Percentiles rank a stretch among this genome's conserved stretches.
phyloP scores from a whole-genome alignment of 2,113 vertebrate species.

The Heterocephalus glaber region DNA sequence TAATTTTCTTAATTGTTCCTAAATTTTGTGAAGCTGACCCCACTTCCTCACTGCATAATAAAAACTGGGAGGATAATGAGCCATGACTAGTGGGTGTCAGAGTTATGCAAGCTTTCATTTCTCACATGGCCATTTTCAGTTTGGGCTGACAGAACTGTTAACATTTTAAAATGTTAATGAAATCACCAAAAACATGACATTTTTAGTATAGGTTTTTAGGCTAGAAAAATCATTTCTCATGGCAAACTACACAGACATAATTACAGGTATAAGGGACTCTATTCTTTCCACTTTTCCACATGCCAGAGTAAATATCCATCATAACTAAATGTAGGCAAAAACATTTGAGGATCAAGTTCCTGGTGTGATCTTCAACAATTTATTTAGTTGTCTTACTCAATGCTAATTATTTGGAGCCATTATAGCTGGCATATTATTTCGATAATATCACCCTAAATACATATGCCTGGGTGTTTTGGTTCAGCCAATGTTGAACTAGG shows the following conservation, averaged over 20 bases:
- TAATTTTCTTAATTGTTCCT: constrained; percentile 74
- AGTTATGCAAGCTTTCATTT: constrained; percentile 73
- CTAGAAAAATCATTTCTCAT: constrained; percentile 56
- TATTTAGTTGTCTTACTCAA: constrained; percentile 49
- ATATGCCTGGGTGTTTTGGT: not conserved
- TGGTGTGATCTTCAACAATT: constrained; percentile 18
- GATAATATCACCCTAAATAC: not conserved
- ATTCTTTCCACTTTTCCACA: not conserved
- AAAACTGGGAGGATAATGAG: constrained; percentile 64
- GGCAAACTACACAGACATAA: constrained; percentile 46
- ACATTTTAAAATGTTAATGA: constrained; percentile 75
- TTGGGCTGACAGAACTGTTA: constrained; percentile 74
- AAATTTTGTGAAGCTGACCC: constrained; percentile 60
- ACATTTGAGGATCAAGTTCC: not conserved
- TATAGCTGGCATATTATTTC: not conserved
- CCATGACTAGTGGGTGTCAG: constrained; percentile 51
- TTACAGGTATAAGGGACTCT: constrained; percentile 34
- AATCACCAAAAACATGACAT: constrained; percentile 69
- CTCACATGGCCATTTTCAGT: constrained; percentile 72
- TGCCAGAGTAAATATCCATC: constrained; percentile 35
- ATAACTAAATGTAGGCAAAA: constrained; percentile 29
- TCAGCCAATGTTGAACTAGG: not conserved
- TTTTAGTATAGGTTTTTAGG: constrained; percentile 58
- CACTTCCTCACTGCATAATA: constrained; percentile 50
- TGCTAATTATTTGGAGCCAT: constrained; percentile 13